Evolutionary conservation across 2,113 vertebrate genomes (phyloP), one percentile per base, ranked within the genome.

Genomic region (Anhinga anhinga): DNA sequence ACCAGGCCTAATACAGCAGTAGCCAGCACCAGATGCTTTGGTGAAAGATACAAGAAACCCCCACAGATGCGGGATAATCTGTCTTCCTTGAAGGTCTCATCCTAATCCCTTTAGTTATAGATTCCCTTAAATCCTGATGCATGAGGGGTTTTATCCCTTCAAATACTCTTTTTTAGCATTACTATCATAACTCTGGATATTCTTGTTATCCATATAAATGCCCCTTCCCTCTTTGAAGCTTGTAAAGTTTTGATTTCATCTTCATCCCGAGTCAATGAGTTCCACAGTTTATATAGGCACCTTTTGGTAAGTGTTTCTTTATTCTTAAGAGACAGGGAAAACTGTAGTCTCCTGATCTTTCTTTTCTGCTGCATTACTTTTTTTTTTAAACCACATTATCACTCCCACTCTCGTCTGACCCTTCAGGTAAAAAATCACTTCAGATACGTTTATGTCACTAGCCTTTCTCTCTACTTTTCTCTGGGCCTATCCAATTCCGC

Each of bases 91-190:
- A 95, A 88, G 69, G 72, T 94, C 86, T 96, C 95, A 79, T 95
- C 77, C 83, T 95, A 95, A 95, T 95, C 91, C 49, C 53, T 96
- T 95, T 97, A 96, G 88, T 88, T 92, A 92, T 71, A 96, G 92
- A 93, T 81, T 95, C 63, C 50, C 40, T 74, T 94, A 97, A 96
- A 95, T 90, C 88, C 97, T 79, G 88, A 81, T 70, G 82, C 92
- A 90, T 81, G 86, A 90, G 94, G 45, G 52, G 0, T 27, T 93
- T 92, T 94, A 96, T 93, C 77, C 91, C 69, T 91, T 84, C 88
- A 95, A 97, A 97, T 91, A 95, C 59, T 91, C 92, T 84, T 92
- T 94, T 95, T 97, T 86, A 93, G 76, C 61, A 88, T 91, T 93
- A 82, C 82, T 92, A 82, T 82, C 67, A 65, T 92, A 94, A 96